Base-by-base conservation (phyloP, 2,888 invertebrate species). In the Deroplatys truncata region DNA sequence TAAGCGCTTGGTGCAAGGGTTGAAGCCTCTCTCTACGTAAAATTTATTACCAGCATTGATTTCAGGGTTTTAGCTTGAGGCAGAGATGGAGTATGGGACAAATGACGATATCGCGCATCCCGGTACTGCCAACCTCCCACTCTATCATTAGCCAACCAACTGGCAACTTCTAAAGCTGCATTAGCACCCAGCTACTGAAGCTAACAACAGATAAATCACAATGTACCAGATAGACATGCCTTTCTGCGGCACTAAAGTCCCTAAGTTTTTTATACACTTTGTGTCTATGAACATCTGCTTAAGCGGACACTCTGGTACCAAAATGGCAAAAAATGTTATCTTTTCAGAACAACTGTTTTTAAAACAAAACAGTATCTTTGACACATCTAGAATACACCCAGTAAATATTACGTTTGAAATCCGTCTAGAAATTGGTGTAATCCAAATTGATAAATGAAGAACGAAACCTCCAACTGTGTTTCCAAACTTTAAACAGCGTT, bases 41-140 rank as follows among this genome's bases (percentile, higher is more conserved):
- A 88, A 88, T 86, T 88, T 88, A 88, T 88, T 88, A 88, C 88
- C 56, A 84, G 88, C 88, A 88, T 88, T 88, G 88, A 88, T 88
- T 88, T 88, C 25, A 72, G 84, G 88, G 56, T 88, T 29, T 84
- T 84, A 88, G 88, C 88, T 88, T 29, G 56, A 84, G 88, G 88
- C 84, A 72, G 84, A 35, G 88, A 83, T 49, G 88, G 84, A 84
- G 49, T 88, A 84, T 84, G 88, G 84, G 84, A 88, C 88, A 88
- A 88, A 84, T 88, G 84, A 49, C 88, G 85, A 85, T 56, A 85
- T 56, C 85, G 85, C 85, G 85, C 85, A 85, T 85, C 43, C 85
- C 49, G 85, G 49, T 49, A 35, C 43, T 85, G 85, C 28, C 28
- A 28, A 84, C 28, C 84, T 84, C 84, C 84, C 28, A 29, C 31